Base-by-base conservation (phyloP, 2,888 invertebrate genomes). In the Hydrotaea cyrtoneurina region DNA sequence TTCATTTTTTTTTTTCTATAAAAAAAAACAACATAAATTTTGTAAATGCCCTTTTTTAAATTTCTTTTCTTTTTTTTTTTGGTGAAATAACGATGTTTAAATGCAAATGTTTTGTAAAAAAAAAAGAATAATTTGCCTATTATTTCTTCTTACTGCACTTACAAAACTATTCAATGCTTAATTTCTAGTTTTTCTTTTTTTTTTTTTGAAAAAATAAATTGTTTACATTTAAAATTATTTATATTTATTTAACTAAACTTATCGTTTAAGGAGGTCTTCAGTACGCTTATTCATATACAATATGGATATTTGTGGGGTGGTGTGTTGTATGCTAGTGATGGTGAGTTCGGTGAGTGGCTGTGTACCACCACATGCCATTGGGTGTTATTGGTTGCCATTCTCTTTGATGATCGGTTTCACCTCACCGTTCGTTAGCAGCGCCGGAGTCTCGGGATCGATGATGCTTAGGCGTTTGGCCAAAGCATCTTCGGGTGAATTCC, bases 401-500 rank as follows among this genome's bases (percentile, higher is more conserved):
- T 86, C 86, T n/a, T 71, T 85, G 3, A 82, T 76, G 74, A 62
- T 21, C n/a, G 77, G 82, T 17, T 88, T 88, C 11, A 74, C 31
- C 66, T 86, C 81, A 23, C 86, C 86, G 64, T 87, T 87, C 53
- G 75, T 23, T 26, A 88, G 77, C 10, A 87, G 75, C 36, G 87
- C 86, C 0, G 88, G 88, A 31, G 86, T 73, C 79, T 88, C 88
- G 2, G 84, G 76, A 80, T 88, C 88, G 74, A 82, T 80, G 21
- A 78, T 71, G 57, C 75, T 86, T 0, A 86, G 69, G 5, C 87
- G 86, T 21, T 86, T 80, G 13, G 80, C 80, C 69, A 87, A 72
- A 80, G 86, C 83, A 75, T 88, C 86, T 23, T 89, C 87, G 0
- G 94, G 94, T 59, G 94, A 94, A 75, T 94, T 94, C 95, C 95